phyloP scores from a whole-genome alignment of 2,888 invertebrate genomes.

The Noctua janthe region DNA sequence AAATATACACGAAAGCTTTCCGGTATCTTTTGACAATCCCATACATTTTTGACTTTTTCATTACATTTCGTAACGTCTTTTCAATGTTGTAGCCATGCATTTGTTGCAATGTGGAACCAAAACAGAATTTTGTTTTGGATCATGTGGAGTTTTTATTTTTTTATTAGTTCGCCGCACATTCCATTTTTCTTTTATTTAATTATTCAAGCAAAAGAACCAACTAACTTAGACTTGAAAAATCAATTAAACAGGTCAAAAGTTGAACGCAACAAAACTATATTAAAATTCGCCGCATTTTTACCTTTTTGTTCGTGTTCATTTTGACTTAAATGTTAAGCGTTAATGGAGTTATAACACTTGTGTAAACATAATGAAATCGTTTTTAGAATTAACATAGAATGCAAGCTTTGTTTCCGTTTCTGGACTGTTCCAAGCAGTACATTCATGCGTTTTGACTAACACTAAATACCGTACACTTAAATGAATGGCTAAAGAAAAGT shows the following conservation, averaged over 20 bases:
- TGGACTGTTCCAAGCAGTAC: not conserved
- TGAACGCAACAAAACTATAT: not conserved
- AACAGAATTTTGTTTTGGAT: not conserved
- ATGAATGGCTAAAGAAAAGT: not conserved
- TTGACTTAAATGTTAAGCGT: not conserved
- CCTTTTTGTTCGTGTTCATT: not conserved
- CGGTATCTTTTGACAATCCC: not conserved
- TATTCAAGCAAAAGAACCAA: not conserved
- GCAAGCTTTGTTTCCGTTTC: not conserved
- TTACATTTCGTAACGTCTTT: not conserved
- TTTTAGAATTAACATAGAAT: not conserved
- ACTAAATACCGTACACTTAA: not conserved
- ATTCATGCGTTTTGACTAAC: not conserved
- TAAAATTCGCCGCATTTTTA: not conserved
- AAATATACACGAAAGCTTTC: not conserved
- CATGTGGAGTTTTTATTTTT: not conserved
- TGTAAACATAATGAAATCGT: constrained; percentile 5
- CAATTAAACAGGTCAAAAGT: not conserved
- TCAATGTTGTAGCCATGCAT: not conserved
- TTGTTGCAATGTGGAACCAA: no score
- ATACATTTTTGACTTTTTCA: not conserved
- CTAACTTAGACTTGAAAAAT: not conserved
- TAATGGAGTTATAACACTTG: constrained; percentile 5
- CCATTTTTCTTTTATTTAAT: not conserved
- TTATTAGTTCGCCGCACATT: not conserved